These are phyloP conservation scores for Rhogogaster chlorosoma DNA, from an alignment of 2,888 invertebrate species.

Conservation along the genomic window DNA sequence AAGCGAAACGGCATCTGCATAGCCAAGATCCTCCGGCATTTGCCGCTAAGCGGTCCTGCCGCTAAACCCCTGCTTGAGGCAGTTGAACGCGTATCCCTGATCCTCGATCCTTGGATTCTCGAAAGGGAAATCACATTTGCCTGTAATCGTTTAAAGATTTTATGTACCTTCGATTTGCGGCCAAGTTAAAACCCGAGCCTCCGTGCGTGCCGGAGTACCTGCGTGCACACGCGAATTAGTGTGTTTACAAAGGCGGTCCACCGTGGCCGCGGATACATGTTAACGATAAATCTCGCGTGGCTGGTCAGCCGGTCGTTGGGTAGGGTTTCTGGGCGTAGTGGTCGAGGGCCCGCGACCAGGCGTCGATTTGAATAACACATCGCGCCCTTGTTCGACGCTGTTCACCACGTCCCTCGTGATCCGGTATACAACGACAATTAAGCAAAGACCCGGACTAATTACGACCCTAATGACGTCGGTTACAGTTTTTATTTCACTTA, in stretches of 20 bases:
- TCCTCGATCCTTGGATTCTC: background rate
- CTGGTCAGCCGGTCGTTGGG: background rate
- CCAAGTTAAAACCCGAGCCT: background rate
- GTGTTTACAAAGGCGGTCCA: conserved; percentile 47
- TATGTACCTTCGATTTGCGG: conserved; percentile 45
- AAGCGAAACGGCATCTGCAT: conserved; percentile 58
- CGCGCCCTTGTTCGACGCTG: conserved; percentile 44
- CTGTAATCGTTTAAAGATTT: conserved; percentile 45
- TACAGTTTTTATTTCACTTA: background rate
- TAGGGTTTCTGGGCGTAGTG: conserved; percentile 6
- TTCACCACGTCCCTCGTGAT: conserved; percentile 1
- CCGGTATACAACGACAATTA: conserved; percentile 32
- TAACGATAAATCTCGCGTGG: conserved; percentile 45
- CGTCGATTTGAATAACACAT: conserved; percentile 49
- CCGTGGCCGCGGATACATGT: conserved; percentile 40
- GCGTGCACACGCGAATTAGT: conserved; percentile 41
- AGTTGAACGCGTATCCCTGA: background rate
- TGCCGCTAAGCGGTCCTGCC: conserved; percentile 41
- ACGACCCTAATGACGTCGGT: conserved; percentile 11
- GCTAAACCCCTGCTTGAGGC: background rate
- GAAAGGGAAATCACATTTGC: conserved; percentile 30
- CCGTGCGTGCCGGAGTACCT: background rate
- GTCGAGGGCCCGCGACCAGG: background rate
- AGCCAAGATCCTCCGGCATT: conserved; percentile 40
- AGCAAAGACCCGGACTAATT: conserved; percentile 34